Evolutionary conservation across 2,113 vertebrate genomes (phyloP).

Genomic region (Apodemus sylvaticus): DNA sequence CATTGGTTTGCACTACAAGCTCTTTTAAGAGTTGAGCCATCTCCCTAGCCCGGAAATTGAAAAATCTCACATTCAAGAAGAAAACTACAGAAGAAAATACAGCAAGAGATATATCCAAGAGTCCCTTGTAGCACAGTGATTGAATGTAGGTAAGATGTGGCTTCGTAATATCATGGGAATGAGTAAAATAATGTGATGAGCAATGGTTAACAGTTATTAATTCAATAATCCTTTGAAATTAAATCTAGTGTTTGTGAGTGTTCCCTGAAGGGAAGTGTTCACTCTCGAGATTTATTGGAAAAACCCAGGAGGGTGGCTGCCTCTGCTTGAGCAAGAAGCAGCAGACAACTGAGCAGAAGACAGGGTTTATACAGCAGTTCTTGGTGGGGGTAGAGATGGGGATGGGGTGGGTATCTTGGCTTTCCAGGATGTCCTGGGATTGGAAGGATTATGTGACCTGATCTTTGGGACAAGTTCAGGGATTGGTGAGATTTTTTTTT

Average conservation of each 20-base stretch:
- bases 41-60: neutral
- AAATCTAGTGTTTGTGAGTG: neutral
- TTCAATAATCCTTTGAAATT: neutral
- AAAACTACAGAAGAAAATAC: neutral
- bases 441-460: neutral
- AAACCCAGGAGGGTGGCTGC: neutral
- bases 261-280: neutral
- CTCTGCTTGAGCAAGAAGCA: neutral
- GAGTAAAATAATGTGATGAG: conserved; percentile 35
- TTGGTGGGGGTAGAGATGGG: neutral
- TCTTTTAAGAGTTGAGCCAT: neutral
- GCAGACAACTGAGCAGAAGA: neutral
- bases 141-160: neutral
- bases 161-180: conserved; percentile 20
- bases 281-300: neutral
- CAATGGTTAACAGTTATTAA: neutral
- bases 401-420: neutral
- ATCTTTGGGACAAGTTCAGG: neutral
- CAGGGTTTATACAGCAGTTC: neutral
- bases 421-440: neutral
- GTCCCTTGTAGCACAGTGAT: conserved; percentile 7
- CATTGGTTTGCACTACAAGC: neutral
- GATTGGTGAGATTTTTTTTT: neutral
- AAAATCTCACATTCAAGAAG: neutral
- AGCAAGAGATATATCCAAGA: neutral